Evolutionary conservation across 2,888 invertebrate species (phyloP), one percentile per base, ranked within the genome.

Genomic region (Drosophila ustulata): DNA sequence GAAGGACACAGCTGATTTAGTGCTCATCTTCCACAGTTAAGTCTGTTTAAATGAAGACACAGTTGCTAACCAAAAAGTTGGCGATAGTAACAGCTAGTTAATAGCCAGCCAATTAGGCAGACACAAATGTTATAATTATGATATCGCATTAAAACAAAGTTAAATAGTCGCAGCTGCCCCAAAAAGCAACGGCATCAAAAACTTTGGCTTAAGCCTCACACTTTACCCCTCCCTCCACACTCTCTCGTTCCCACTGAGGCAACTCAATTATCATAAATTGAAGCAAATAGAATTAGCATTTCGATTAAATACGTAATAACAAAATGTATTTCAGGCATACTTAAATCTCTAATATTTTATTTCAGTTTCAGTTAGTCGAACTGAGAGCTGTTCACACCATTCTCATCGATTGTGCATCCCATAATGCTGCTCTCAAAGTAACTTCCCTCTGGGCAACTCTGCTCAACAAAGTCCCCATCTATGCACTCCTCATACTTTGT

Each of bases 61-160:
- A 30, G 25, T 39, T 34, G 28, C 9, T 13, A 23, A n/a, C 23
- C 51, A 43, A 43, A 43, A 62, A 61, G 52, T 58, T 59, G 6
- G 41, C 28, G 13, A 11, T 45, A 32, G 11, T 23, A 50, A 57
- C 39, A 13, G 34, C 28, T 18, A 41, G 47, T 41, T 71, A 55
- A 71, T 41, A 41, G 41, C 51, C 46, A 62, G 8, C 37, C 18
- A 53, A 67, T 75, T 78, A 51, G 8, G 28, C 46, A 18, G 9
- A 25, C 46, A 28, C 67, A 75, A 67, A 67, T 67, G 67, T 37
- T 53, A 37, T 72, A 66, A 77, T 75, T 62, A 49, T 52, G 28
- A 18, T 45, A 67, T 53, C 46, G 46, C 46, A 43, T 57, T 59
- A 50, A 41, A 13, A 26, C 41, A 43, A 49, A 47, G 25, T 11